A percentile compares a stretch with the other conserved stretches of the same genome.
Evolutionary conservation across 1,140 invertebrate genomes (phyloP).

Genomic region (Orussus abietinus): DNA sequence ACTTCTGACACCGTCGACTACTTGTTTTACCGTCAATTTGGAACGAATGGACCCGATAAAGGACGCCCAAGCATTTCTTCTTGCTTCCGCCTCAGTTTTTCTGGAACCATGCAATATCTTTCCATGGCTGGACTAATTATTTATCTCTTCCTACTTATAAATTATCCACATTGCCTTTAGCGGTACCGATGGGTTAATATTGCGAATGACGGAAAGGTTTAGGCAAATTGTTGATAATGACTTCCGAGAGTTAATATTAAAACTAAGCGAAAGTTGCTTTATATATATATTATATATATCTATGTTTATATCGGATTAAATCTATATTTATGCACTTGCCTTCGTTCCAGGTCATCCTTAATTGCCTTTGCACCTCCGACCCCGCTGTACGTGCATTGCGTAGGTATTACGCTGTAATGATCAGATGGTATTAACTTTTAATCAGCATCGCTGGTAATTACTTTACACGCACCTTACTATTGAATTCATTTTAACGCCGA

Average conservation of each 20-base stretch:
- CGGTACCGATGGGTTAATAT: too few relatives aligned
- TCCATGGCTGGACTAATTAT: too few relatives aligned
- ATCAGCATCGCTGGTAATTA: not conserved
- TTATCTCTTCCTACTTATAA: too few relatives aligned
- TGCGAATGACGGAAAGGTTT: too few relatives aligned
- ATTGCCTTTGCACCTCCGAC: conserved; percentile 23
- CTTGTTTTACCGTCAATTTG: conserved; percentile 79
- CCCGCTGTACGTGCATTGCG: conserved; percentile 44
- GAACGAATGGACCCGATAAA: conserved; percentile 73
- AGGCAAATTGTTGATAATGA: too few relatives aligned
- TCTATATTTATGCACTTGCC: too few relatives aligned
- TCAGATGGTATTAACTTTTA: conserved; percentile 1
- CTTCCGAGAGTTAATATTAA: too few relatives aligned
- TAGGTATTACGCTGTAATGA: conserved; percentile 43
- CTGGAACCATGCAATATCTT: too few relatives aligned
- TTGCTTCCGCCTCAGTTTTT: conserved; percentile 38
- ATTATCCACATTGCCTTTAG: too few relatives aligned
- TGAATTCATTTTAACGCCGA: conserved; percentile 66
- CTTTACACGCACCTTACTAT: conserved; percentile 61
- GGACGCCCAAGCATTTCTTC: conserved; percentile 61
- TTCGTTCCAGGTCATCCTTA: conserved; percentile 28
- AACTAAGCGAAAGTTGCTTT: too few relatives aligned
- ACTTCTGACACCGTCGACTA: conserved; percentile 73
- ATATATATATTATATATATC: too few relatives aligned
- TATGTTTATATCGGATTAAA: too few relatives aligned